These are phyloP conservation scores for Takifugu ocellatus DNA, from an alignment of 2,797 vertebrate genomes.

Conservation along the genomic window DNA sequence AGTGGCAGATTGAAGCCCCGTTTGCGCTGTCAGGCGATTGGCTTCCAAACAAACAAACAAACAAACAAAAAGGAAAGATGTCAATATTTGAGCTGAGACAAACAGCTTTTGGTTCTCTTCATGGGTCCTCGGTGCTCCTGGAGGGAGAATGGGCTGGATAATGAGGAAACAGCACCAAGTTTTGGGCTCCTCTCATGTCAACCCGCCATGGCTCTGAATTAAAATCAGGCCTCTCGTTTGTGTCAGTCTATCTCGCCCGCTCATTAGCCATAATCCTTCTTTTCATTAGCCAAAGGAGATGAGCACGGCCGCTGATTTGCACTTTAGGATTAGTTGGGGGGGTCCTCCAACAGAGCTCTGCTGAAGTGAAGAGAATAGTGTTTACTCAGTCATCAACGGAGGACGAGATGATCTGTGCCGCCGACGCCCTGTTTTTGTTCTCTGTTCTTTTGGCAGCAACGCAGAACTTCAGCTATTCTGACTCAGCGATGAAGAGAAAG, in stretches of 20 bases:
- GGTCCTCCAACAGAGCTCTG: conserved; percentile 36
- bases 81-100: conserved; percentile 10
- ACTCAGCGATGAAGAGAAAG: too few relatives aligned
- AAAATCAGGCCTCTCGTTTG: conserved; percentile 32
- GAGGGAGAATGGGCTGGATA: not conserved
- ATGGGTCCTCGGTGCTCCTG: conserved; percentile 4
- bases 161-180: conserved; percentile 16
- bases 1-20: conserved; percentile 9
- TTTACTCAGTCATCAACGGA: conserved; percentile 32
- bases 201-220: conserved; percentile 39
- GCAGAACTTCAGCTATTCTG: too few relatives aligned
- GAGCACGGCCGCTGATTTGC: conserved; percentile 52
- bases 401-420: conserved; percentile 4
- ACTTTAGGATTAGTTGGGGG: conserved; percentile 48
- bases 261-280: conserved; percentile 36
- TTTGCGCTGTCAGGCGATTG: conserved; percentile 4
- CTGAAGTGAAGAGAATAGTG: conserved; percentile 33
- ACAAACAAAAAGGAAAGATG: not conserved
- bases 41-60: conserved; percentile 19
- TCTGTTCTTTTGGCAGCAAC: not conserved
- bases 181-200: conserved; percentile 21
- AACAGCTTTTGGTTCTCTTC: conserved; percentile 5
- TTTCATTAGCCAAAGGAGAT: conserved; percentile 49
- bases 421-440: not conserved
- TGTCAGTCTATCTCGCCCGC: conserved; percentile 23